Base-by-base conservation (phyloP, 2,888 invertebrate genomes). In the Morpho deidamia region DNA sequence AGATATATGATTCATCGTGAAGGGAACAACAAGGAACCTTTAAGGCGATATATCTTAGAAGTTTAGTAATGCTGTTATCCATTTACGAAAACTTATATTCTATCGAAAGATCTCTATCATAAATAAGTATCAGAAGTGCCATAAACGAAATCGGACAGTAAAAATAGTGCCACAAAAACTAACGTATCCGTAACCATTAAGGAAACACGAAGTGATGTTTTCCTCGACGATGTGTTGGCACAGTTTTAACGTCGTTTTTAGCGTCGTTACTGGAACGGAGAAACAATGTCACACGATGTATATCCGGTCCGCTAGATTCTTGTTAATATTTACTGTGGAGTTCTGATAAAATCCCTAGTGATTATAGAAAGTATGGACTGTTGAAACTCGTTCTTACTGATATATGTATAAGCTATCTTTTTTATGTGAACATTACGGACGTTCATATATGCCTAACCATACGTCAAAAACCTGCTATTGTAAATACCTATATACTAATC, bases 161-260 rank as follows among this genome's bases (percentile, higher is more conserved):
- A 38, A 56, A 53, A 42, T 35, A 56, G 42, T 50, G 11, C 35
- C 39, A 41, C 44, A 59, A 56, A 58, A 58, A 59, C 40, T 51
- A 48, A 54, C 51, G 48, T 49, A 51, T 59, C 45, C 48, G 49
- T 37, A 44, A 49, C 53, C 51, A 54, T 59, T 56, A 59, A 49
- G 53, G 47, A 50, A 56, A 54, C 48, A 10, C 41, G 44, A 12
- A 11, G 53, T 51, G 51, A 56, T 53, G 53, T 54, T 53, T 54
- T 49, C 39, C 51, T 49, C 39, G 35, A 59, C 40, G 47, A 44
- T 41, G 49, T 54, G 50, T 56, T 59, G 59, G 56, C 56, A 56
- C 53, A 34, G 39, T 53, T 56, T 48, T 51, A 59, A 44, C 56
- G 47, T 53, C 48, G 41, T 40, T 49, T 46, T 34, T 46, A 39